phyloP scores from a whole-genome alignment of 2,888 invertebrate genomes.

The Leptinotarsa tumamoca region DNA sequence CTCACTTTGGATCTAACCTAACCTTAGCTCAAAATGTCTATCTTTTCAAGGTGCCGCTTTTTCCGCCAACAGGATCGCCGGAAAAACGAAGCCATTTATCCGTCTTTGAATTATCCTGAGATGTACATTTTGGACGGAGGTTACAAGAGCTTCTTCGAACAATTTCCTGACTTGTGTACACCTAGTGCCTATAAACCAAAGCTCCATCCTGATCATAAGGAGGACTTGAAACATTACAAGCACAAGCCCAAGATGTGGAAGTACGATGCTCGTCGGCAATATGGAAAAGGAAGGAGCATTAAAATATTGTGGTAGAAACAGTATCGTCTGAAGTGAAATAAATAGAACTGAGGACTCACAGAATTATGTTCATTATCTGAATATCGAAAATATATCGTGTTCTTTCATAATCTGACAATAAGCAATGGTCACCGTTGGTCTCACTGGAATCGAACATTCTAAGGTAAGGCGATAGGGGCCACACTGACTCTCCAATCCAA shows the following conservation, averaged over 20 bases:
- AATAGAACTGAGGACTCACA: too few relatives aligned
- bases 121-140: constrained; percentile 93
- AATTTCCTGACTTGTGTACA: constrained; percentile 76
- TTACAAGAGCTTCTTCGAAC: constrained; percentile 85
- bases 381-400: too few relatives aligned
- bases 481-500: too few relatives aligned
- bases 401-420: too few relatives aligned
- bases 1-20: too few relatives aligned
- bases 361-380: too few relatives aligned
- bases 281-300: constrained; percentile 32
- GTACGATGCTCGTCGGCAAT: constrained; percentile 65
- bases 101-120: constrained; percentile 90
- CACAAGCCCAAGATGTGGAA: constrained; percentile 72
- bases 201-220: constrained; percentile 83
- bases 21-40: neutral
- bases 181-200: constrained; percentile 85
- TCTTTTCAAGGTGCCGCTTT: constrained; percentile 76
- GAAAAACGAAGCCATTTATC: constrained; percentile 86
- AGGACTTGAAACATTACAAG: constrained; percentile 79
- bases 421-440: too few relatives aligned
- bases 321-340: neutral
- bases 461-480: too few relatives aligned
- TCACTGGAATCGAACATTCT: too few relatives aligned
- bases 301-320: constrained; percentile 51
- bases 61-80: constrained; percentile 86